Percentiles rank a stretch among this genome's conserved stretches.
Evolutionary conservation across 1,140 invertebrate species (phyloP).

Genomic region (Grapholita molesta): DNA sequence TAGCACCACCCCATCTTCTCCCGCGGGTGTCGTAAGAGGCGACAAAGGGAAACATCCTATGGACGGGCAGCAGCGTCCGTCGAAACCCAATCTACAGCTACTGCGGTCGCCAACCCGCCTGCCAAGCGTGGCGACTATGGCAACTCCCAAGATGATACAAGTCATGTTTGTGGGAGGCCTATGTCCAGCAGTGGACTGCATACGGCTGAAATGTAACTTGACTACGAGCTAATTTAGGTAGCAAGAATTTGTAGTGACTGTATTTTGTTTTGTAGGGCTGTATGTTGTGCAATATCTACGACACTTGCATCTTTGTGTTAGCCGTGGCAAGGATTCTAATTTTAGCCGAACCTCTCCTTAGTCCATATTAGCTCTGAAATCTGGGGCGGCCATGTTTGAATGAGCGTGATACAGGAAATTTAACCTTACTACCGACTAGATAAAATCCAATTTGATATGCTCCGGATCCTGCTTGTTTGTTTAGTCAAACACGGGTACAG

Average conservation of each 20-base stretch:
- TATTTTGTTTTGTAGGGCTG: not conserved
- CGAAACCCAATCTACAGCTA: too few relatives aligned
- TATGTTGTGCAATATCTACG: not conserved
- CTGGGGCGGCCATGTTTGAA: conserved; percentile 18
- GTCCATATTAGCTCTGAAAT: conserved; percentile 19
- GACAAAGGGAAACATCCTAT: too few relatives aligned
- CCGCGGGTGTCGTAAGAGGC: too few relatives aligned
- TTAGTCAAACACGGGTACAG: not conserved
- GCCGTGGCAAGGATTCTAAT: conserved; percentile 7
- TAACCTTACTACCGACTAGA: not conserved
- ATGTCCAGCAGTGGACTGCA: too few relatives aligned
- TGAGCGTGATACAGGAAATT: not conserved
- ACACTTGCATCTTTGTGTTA: not conserved
- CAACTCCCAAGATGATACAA: too few relatives aligned
- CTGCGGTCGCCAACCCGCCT: too few relatives aligned
- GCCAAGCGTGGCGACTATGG: too few relatives aligned
- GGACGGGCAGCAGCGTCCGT: too few relatives aligned
- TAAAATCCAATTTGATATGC: not conserved
- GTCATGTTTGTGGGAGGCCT: too few relatives aligned
- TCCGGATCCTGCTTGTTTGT: not conserved
- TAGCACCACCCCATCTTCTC: too few relatives aligned
- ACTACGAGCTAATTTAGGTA: not conserved
- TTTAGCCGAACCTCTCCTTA: not conserved
- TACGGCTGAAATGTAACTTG: too few relatives aligned
- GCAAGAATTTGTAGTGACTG: conserved; percentile 20